Evolutionary conservation across 53 echinoderm and acorn worm genomes (phyloP), one percentile per base, ranked within the genome.

Genomic region (Holothuria scabra): DNA sequence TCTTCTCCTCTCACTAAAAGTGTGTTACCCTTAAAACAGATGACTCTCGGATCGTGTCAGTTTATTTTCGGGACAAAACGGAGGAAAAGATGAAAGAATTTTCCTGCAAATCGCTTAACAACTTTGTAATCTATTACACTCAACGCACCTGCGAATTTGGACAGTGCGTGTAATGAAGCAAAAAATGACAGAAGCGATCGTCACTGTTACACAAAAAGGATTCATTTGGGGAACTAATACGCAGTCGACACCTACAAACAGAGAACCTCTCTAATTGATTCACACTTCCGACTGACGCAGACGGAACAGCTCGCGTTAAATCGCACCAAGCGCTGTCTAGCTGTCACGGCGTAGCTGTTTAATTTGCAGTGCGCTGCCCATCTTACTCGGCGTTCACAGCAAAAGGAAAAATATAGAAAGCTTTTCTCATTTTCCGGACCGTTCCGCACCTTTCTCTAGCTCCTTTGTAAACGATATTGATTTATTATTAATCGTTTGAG

Each of bases 91-190:
- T 52, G 52, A 52, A 52, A 52, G 52, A 52, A 52, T 52, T 52
- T 18, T 52, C 52, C 52, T 52, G 44, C 72, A 72, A 72, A 72
- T 72, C 72, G 72, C 72, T 72, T 72, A 72, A 72, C 72, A 72
- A 72, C 46, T 72, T 72, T 72, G 46, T 72, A 48, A 72, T 72
- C 72, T 72, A 72, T 69, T 69, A 69, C 32, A 69, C 34, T 72
- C 72, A 21, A 72, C 72, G 72, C 72, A 72, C 72, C 72, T 72
- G 72, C 72, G 72, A 72, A 72, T 72, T 44, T 72, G 72, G 72
- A 72, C 72, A 72, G 72, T 48, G 46, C 34, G 72, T 72, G 72
- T 72, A 72, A 72, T 72, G 72, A 72, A 72, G 72, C 72, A 44
- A 46, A 8, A 72, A 72, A 72, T 72, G 72, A 72, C 72, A 72